phyloP scores from a whole-genome alignment of 2,113 vertebrate species.

The Leptobrachium leishanense region DNA sequence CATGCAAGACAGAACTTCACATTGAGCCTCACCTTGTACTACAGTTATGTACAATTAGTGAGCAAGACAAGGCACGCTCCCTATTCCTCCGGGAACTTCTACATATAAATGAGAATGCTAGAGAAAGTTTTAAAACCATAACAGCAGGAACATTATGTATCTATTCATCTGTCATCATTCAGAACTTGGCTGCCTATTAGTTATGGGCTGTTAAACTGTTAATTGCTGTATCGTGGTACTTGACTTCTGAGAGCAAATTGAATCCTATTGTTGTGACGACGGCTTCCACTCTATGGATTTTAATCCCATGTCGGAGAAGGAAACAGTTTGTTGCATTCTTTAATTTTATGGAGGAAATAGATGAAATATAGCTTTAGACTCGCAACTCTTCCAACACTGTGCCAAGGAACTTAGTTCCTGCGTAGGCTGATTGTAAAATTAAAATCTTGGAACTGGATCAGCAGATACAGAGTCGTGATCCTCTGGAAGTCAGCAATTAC shows the following conservation, averaged over 20 bases:
- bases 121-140: not conserved
- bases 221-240: slow-evolving; percentile 3
- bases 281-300: not conserved
- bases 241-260: not conserved
- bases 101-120: not conserved
- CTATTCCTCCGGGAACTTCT: not conserved
- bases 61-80: slow-evolving; percentile 5
- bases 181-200: not conserved
- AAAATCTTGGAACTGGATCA: no score
- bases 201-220: slow-evolving; percentile 4
- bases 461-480: no score
- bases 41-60: not conserved
- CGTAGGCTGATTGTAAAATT: no score
- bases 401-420: no score
- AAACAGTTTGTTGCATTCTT: not conserved
- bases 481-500: no score
- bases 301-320: not conserved
- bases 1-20: not conserved
- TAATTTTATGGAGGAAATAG: no score
- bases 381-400: no score
- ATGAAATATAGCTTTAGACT: no score
- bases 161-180: slow-evolving; percentile 5
- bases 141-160: not conserved
- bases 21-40: slow-evolving; percentile 2
- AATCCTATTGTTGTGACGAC: not conserved